phyloP scores from a whole-genome alignment of 2,888 invertebrate genomes.

The Stenolophus ochropezus region DNA sequence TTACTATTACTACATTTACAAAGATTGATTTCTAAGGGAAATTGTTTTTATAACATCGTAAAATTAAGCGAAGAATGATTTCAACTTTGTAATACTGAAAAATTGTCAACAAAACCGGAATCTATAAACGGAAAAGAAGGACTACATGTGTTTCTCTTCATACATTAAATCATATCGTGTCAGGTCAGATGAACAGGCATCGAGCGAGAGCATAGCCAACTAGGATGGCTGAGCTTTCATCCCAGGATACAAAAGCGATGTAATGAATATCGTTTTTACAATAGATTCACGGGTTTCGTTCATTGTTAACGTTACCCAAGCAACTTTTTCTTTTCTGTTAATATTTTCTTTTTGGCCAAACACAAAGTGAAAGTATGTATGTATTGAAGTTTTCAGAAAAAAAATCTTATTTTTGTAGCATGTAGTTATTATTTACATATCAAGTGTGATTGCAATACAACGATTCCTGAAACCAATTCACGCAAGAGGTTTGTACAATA shows the following conservation, averaged over 20 bases:
- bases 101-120: neutral
- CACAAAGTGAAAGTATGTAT: neutral
- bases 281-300: slow-evolving; percentile 34
- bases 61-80: neutral
- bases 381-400: neutral
- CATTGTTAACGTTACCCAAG: neutral
- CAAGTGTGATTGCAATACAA: too few species aligned
- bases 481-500: too few species aligned
- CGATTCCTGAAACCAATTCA: too few species aligned
- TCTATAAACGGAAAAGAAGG: neutral
- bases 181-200: slow-evolving; percentile 27
- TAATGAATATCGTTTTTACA: slow-evolving; percentile 49
- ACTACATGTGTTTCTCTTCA: neutral
- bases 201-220: neutral
- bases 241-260: slow-evolving; percentile 18
- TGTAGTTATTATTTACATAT: too few species aligned
- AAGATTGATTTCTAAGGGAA: too few species aligned
- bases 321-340: slow-evolving; percentile 1
- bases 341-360: neutral
- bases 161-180: slow-evolving; percentile 46
- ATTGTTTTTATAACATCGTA: too few species aligned
- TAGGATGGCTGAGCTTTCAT: neutral
- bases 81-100: neutral
- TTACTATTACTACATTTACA: too few species aligned
- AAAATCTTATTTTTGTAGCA: too few species aligned